Evolutionary conservation across 2,113 vertebrate species (phyloP).

Genomic region (Mobula hypostoma): DNA sequence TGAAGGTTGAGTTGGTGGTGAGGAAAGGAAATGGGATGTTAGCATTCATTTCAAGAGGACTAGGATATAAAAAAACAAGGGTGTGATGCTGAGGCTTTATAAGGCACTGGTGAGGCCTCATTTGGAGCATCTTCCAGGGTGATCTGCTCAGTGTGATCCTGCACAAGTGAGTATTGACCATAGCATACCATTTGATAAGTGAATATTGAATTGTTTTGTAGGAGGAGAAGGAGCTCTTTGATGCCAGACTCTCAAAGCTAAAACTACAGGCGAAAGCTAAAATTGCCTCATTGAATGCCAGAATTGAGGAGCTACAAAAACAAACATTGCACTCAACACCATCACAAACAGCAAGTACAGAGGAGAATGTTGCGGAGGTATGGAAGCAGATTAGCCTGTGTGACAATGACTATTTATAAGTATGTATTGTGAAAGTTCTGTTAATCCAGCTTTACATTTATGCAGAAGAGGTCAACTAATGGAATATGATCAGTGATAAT

Average conservation of each 20-base stretch:
- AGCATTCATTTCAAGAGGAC: too few species aligned
- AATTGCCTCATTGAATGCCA: conserved; percentile 75
- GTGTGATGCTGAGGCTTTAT: too few species aligned
- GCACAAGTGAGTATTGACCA: not conserved
- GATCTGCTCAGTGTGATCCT: not conserved
- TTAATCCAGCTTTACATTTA: not conserved
- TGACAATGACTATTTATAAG: not conserved
- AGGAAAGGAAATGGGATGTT: too few species aligned
- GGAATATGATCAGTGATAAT: not conserved
- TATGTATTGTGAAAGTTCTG: not conserved
- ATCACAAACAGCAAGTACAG: not conserved
- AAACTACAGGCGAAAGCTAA: conserved; percentile 89
- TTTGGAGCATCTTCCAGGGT: not conserved
- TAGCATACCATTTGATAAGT: not conserved
- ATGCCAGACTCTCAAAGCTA: conserved; percentile 77
- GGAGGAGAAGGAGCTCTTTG: conserved; percentile 74
- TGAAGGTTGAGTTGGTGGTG: too few species aligned
- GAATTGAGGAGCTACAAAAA: conserved; percentile 71
- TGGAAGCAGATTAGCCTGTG: not conserved
- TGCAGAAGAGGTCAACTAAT: not conserved
- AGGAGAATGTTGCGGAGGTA: not conserved
- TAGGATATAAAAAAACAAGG: too few species aligned
- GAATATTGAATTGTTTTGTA: conserved; percentile 45
- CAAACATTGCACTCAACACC: conserved; percentile 44
- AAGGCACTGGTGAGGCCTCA: too few species aligned